Evolutionary conservation across 2,113 vertebrate genomes (phyloP).

Genomic region (Numenius arquata): DNA sequence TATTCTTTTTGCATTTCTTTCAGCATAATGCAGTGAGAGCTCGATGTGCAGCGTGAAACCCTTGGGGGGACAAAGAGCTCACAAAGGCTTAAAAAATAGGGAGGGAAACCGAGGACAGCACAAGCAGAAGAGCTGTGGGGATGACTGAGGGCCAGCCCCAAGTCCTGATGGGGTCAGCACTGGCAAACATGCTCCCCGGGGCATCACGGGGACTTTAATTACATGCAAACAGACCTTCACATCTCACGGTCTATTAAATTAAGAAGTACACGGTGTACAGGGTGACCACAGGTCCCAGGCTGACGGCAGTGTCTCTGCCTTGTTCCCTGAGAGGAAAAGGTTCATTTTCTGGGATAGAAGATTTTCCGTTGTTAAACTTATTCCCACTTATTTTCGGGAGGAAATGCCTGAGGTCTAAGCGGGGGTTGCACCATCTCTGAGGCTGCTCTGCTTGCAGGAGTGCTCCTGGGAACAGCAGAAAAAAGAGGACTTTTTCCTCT

Average conservation of each 20-base stretch:
- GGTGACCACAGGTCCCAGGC: background rate
- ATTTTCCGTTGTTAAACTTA: background rate
- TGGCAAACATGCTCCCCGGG: background rate
- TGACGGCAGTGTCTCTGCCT: background rate
- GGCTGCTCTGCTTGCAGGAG: background rate
- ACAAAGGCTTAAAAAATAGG: background rate
- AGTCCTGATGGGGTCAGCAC: background rate
- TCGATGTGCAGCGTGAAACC: fast-evolving
- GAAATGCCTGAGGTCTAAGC: background rate
- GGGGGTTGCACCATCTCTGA: background rate
- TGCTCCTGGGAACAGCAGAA: background rate
- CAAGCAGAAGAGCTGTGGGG: background rate
- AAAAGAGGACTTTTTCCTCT: background rate
- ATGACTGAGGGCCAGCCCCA: background rate
- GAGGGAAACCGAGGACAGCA: background rate
- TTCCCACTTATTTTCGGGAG: background rate
- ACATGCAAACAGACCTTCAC: background rate
- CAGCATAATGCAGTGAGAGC: background rate
- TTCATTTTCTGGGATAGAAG: background rate
- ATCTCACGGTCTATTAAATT: background rate
- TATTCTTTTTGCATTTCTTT: background rate
- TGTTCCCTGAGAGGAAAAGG: background rate
- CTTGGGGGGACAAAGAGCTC: background rate
- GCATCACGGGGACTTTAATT: fast-evolving
- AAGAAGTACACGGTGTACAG: fast-evolving